Conservation (phyloP, 2,797 vertebrate species). For the Crypturellus tataupa region DNA sequence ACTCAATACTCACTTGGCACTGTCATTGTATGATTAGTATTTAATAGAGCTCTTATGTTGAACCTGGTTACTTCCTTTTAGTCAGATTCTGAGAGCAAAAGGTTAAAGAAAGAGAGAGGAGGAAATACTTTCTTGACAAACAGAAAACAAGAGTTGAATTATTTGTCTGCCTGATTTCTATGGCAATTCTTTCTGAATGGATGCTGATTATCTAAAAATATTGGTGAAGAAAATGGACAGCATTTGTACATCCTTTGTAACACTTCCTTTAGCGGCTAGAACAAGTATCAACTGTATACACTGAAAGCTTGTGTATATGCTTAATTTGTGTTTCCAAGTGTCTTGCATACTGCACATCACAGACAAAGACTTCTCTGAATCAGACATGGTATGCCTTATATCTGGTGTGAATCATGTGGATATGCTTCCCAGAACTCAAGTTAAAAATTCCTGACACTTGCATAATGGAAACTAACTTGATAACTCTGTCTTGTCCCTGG, state of each 20-base stretch:
- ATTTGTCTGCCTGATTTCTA: background rate
- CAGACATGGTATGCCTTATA: background rate
- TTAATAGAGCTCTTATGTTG: background rate
- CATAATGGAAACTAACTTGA: background rate
- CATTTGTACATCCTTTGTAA: background rate
- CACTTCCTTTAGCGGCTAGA: background rate
- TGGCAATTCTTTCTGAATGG: background rate
- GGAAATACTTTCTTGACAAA: background rate
- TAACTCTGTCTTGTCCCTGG: background rate
- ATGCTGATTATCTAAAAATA: background rate
- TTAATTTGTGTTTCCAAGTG: background rate
- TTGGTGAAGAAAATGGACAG: background rate
- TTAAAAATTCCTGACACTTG: background rate
- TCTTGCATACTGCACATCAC: background rate
- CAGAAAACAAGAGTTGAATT: background rate
- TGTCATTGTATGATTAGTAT: background rate
- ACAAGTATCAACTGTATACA: background rate
- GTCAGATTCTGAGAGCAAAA: background rate
- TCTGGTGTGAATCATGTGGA: background rate
- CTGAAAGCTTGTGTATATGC: background rate
- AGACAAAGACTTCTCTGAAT: background rate
- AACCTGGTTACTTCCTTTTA: background rate
- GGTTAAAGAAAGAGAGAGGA: background rate
- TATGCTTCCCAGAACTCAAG: background rate
- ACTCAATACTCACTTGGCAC: background rate